phyloP scores from a whole-genome alignment of 2,797 vertebrate genomes.

The Leuciscus waleckii region DNA sequence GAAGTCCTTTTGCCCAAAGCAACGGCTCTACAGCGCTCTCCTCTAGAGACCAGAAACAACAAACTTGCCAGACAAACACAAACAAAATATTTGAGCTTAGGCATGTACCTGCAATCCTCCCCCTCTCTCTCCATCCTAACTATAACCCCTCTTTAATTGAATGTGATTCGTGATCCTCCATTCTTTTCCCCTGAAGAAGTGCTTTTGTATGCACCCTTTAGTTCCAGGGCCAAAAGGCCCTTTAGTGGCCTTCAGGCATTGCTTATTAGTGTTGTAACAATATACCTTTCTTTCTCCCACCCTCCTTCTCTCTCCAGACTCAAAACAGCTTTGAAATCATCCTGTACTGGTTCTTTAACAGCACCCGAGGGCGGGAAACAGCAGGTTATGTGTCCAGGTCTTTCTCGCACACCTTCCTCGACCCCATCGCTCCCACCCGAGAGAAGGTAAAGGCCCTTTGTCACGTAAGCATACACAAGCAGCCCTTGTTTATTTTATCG shows the following conservation, averaged over 20 bases:
- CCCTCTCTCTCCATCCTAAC: conserved; percentile 16
- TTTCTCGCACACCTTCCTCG: conserved; percentile 15
- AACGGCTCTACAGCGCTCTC: background rate
- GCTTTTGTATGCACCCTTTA: conserved; percentile 58
- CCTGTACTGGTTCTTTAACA: conserved; percentile 45
- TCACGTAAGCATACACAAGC: conserved; percentile 56
- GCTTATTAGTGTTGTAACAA: conserved; percentile 55
- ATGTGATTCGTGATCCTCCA: conserved; percentile 42
- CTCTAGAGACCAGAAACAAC: conserved; percentile 41
- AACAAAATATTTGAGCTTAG: conserved; percentile 4
- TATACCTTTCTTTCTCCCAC: conserved; percentile 49
- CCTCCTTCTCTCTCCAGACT: conserved; percentile 20
- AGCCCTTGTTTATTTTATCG: conserved; percentile 81
- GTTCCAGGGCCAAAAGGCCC: conserved; percentile 51
- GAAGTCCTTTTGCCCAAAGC: conserved; percentile 45
- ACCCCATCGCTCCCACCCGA: conserved; percentile 1
- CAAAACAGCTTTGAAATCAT: conserved; percentile 59
- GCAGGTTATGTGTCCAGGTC: conserved; percentile 41
- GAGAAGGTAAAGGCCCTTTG: conserved; percentile 55
- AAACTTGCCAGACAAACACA: conserved; percentile 37
- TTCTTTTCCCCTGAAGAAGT: conserved; percentile 35
- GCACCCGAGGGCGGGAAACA: conserved; percentile 50
- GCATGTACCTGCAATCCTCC: conserved; percentile 34
- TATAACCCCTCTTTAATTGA: conserved; percentile 40
- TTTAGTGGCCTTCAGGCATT: conserved; percentile 56